Percentiles rank a stretch among this genome's conserved stretches.
Evolutionary conservation across 1,140 invertebrate species (phyloP).

Genomic region (Hestina assimilis): DNA sequence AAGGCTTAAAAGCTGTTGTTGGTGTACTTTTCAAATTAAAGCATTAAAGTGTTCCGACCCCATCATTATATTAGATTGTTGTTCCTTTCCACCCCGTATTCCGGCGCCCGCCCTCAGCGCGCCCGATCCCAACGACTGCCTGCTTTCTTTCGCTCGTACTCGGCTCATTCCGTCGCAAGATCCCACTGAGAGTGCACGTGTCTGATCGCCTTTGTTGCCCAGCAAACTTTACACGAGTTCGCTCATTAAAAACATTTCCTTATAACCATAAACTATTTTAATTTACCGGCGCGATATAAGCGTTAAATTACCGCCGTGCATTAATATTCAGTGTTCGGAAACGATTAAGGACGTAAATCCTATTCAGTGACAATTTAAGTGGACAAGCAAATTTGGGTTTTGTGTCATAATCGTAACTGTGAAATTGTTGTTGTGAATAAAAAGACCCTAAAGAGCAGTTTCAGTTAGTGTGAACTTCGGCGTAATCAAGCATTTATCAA

Average conservation of each 20-base stretch:
- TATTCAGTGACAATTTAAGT: conserved; percentile 55
- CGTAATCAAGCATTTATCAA: conserved; percentile 3
- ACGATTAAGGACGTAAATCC: conserved; percentile 26
- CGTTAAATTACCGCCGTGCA: conserved; percentile 2
- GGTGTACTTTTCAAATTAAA: conserved; percentile 74
- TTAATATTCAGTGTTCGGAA: conserved; percentile 15
- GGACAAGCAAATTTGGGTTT: conserved; percentile 46
- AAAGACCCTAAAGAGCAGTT: conserved; percentile 19
- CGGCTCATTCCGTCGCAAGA: conserved; percentile 62
- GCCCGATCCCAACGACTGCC: conserved; percentile 22
- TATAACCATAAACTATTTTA: conserved; percentile 8
- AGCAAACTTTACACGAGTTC: conserved; percentile 70
- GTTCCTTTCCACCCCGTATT: conserved; percentile 61
- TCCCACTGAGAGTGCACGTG: conserved; percentile 38
- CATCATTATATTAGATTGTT: conserved; percentile 77
- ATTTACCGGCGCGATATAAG: conserved; percentile 3
- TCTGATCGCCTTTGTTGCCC: conserved; percentile 12
- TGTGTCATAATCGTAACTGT: conserved; percentile 49
- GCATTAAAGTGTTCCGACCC: conserved; percentile 75
- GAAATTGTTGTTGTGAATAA: conserved; percentile 38
- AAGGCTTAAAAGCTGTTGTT: conserved; percentile 39
- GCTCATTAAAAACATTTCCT: conserved; percentile 23
- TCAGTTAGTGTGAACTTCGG: conserved; percentile 15
- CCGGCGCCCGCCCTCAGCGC: conserved; percentile 43
- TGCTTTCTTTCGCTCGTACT: conserved; percentile 34